Percentiles rank a stretch among this genome's conserved stretches.
These are phyloP conservation scores for Turdus rufiventris DNA, from an alignment of 2,113 vertebrate species.

Conservation along the genomic window DNA sequence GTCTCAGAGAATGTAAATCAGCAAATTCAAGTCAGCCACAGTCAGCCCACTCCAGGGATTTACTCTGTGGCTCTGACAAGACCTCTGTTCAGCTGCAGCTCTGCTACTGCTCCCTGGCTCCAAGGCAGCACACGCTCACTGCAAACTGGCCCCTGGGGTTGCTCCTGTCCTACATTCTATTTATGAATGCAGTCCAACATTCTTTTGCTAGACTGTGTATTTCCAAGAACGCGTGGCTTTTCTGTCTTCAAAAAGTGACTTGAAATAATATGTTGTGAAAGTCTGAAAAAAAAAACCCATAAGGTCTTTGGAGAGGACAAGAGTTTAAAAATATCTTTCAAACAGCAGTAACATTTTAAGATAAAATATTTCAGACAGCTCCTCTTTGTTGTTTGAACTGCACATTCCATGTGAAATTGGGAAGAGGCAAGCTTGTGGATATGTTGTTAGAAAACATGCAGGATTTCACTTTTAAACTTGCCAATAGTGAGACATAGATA, in stretches of 20 bases:
- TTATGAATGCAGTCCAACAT: conserved; percentile 23
- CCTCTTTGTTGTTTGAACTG: background rate
- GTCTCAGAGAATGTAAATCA: conserved; percentile 49
- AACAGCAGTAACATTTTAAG: background rate
- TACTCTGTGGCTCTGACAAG: conserved; percentile 41
- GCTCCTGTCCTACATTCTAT: conserved; percentile 57
- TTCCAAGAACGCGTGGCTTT: conserved; percentile 5
- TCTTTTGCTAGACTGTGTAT: conserved; percentile 18
- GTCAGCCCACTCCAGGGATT: background rate
- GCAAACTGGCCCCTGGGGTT: conserved; percentile 39
- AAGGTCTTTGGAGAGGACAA: background rate
- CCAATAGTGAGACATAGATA: background rate
- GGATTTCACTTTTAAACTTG: background rate
- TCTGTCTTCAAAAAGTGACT: background rate
- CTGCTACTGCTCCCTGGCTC: conserved; percentile 28
- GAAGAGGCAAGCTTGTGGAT: background rate
- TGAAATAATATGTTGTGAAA: conserved; percentile 25
- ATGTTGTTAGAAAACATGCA: background rate
- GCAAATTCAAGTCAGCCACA: conserved; percentile 25
- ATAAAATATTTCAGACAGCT: background rate
- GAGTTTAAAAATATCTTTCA: background rate
- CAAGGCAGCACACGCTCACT: conserved; percentile 15
- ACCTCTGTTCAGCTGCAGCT: background rate
- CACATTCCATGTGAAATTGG: background rate
- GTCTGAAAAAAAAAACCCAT: background rate